These are phyloP conservation scores for Characodon lateralis DNA, from an alignment of 2,797 vertebrate genomes.

Conservation along the genomic window DNA sequence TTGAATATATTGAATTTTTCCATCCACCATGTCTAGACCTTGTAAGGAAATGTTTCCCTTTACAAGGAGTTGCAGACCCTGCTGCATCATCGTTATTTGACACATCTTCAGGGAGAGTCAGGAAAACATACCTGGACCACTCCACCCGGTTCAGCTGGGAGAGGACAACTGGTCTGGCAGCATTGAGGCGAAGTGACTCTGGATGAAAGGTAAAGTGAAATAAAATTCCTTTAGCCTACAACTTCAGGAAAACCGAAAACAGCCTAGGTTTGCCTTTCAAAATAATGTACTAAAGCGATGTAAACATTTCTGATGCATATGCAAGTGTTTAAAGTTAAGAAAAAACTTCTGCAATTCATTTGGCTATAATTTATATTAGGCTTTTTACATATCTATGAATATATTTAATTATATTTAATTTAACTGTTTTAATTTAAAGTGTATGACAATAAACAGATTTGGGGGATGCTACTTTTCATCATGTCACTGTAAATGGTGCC, in stretches of 20 bases:
- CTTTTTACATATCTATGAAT: neutral
- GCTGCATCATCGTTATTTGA: neutral
- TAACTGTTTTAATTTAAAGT: neutral
- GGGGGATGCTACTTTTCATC: neutral
- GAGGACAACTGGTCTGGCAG: slow-evolving; percentile 53
- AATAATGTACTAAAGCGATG: slow-evolving; percentile 17
- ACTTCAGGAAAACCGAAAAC: neutral
- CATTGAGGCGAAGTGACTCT: slow-evolving; percentile 26
- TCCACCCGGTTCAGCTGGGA: slow-evolving; percentile 21
- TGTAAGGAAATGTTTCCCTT: neutral
- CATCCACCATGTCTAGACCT: neutral
- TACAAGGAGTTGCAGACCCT: neutral
- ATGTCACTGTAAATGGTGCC: neutral
- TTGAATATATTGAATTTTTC: too few relatives aligned
- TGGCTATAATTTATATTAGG: too few relatives aligned
- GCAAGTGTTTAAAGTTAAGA: neutral
- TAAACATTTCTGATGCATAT: neutral
- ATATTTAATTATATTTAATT: neutral
- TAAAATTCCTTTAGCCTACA: neutral
- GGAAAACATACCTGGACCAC: slow-evolving; percentile 4
- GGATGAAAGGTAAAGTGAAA: neutral
- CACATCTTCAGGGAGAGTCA: neutral
- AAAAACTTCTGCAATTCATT: neutral
- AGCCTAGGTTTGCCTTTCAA: neutral
- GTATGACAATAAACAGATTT: neutral